Conservation (phyloP, 2,797 vertebrate genomes). For the Micrastur ruficollis region DNA sequence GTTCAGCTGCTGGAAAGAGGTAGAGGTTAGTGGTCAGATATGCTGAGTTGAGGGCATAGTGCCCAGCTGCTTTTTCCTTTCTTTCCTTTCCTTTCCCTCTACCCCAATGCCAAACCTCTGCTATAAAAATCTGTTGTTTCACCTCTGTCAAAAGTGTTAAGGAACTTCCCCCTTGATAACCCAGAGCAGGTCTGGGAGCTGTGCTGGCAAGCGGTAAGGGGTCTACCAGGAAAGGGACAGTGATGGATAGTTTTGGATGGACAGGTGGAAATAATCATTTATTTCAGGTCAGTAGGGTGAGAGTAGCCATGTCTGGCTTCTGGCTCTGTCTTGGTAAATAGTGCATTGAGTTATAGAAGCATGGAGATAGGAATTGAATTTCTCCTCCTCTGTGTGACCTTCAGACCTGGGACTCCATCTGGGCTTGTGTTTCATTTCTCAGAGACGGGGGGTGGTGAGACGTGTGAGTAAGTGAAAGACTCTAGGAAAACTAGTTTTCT, state of each 20-base stretch:
- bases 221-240: no score
- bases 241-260: not conserved
- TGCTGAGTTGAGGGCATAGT: not conserved
- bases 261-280: not conserved
- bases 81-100: not conserved
- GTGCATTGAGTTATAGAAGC: not conserved
- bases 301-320: not conserved
- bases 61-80: not conserved
- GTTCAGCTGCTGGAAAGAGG: not conserved
- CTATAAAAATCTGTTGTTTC: not conserved
- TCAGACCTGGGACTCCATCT: not conserved
- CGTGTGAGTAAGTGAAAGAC: not conserved
- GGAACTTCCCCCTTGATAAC: not conserved
- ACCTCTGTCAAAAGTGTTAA: not conserved
- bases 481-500: not conserved
- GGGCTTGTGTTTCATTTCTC: not conserved
- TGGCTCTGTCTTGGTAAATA: not conserved
- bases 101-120: not conserved
- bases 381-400: not conserved
- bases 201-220: not conserved
- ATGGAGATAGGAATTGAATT: not conserved
- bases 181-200: not conserved
- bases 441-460: not conserved
- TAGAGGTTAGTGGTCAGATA: not conserved
- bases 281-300: not conserved